These are phyloP conservation scores for Trichogramma pretiosum DNA, from an alignment of 1,140 invertebrate genomes.

Conservation along the genomic window DNA sequence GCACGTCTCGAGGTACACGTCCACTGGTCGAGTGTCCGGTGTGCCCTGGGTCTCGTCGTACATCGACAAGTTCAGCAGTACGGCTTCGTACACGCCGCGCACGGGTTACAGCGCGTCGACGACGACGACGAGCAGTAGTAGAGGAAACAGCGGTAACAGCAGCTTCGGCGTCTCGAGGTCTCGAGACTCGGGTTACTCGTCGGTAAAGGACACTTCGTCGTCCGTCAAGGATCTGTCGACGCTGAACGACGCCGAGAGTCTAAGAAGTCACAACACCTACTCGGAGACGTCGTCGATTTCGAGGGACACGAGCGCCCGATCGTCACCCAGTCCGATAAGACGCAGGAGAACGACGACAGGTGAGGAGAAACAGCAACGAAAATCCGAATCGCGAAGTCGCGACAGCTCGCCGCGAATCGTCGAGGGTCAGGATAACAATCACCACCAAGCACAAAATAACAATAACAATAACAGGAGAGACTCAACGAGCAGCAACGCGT, in stretches of 20 bases:
- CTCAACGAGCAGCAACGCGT: conserved; percentile 21
- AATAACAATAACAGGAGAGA: conserved; percentile 7
- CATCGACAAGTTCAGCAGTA: conserved; percentile 45
- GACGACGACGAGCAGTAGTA: no score
- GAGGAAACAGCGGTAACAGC: background rate
- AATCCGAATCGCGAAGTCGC: background rate
- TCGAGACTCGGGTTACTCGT: background rate
- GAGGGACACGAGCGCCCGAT: conserved; percentile 20
- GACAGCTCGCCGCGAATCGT: conserved; percentile 1
- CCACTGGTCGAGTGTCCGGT: conserved; percentile 47
- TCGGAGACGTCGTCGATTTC: conserved; percentile 22
- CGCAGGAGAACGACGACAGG: background rate
- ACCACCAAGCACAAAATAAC: no score
- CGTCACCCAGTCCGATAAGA: conserved; percentile 7
- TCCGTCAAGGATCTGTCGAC: background rate
- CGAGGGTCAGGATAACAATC: conserved; percentile 8
- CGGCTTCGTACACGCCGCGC: conserved; percentile 7
- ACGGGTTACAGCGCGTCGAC: background rate
- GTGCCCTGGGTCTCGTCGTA: conserved; percentile 54
- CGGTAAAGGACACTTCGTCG: background rate
- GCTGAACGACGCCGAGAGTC: background rate
- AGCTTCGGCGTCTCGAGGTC: background rate
- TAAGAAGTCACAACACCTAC: conserved; percentile 23
- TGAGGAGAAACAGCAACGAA: background rate
- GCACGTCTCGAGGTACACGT: conserved; percentile 47